phyloP scores from a whole-genome alignment of 2,797 vertebrate species.

The Microcaecilia unicolor region DNA sequence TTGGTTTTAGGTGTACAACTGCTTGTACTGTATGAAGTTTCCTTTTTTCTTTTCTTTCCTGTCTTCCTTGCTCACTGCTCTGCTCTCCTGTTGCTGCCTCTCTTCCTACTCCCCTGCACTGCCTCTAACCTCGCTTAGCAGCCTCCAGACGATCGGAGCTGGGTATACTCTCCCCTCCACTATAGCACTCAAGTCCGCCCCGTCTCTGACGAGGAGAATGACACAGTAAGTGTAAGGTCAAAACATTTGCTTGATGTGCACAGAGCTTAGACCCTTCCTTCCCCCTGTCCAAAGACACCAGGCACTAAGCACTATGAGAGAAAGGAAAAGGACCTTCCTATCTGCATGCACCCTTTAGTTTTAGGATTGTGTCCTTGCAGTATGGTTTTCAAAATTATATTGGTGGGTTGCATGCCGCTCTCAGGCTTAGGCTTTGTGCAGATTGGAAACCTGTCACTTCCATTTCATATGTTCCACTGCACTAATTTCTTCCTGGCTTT shows the following conservation, averaged over 20 bases:
- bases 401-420: too few species aligned
- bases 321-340: too few species aligned
- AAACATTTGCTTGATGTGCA: too few species aligned
- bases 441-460: too few species aligned
- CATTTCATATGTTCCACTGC: too few species aligned
- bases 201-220: constrained; percentile 86
- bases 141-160: constrained; percentile 95
- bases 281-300: neutral
- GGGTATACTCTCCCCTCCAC: constrained; percentile 98
- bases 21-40: constrained; percentile 24
- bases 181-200: constrained; percentile 83
- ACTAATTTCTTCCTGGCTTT: too few species aligned
- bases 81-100: constrained; percentile 55
- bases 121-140: constrained; percentile 73
- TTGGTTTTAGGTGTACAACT: constrained; percentile 12
- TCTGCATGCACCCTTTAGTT: too few species aligned
- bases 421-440: too few species aligned
- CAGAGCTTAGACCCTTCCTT: neutral
- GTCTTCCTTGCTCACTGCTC: constrained; percentile 55
- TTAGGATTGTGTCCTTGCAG: too few species aligned
- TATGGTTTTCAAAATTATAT: too few species aligned
- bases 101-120: constrained; percentile 70
- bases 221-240: constrained; percentile 84
- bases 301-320: too few species aligned
- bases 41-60: constrained; percentile 40